Evolutionary conservation across 2,113 vertebrate genomes (phyloP).

Genomic region (Oryzias woworae): DNA sequence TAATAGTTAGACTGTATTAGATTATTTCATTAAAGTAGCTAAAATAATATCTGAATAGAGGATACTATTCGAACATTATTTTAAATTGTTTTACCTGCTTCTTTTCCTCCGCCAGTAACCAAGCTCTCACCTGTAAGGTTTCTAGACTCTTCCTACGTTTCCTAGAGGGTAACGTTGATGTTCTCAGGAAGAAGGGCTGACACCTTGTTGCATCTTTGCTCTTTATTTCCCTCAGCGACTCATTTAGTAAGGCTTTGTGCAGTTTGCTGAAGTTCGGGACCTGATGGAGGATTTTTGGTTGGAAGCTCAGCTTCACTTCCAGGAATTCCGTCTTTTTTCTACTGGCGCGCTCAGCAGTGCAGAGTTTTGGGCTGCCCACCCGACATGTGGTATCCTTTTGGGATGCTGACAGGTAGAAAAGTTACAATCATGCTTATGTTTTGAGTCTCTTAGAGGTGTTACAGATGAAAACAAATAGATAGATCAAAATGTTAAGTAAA

Average conservation of each 20-base stretch:
- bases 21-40: too few relatives aligned
- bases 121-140: constrained; percentile 51
- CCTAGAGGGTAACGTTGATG: constrained; percentile 73
- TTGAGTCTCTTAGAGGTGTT: not conserved
- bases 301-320: constrained; percentile 84
- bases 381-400: constrained; percentile 52
- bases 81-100: not conserved
- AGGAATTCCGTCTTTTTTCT: constrained; percentile 83
- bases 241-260: constrained; percentile 84
- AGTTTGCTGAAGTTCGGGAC: constrained; percentile 87
- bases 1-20: too few relatives aligned
- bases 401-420: not conserved
- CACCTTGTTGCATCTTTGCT: constrained; percentile 78
- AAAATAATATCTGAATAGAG: too few relatives aligned
- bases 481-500: not conserved
- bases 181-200: constrained; percentile 88
- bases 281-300: constrained; percentile 80
- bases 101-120: not conserved
- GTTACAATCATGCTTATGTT: not conserved
- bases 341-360: constrained; percentile 76
- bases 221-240: constrained; percentile 71
- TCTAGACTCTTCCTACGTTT: constrained; percentile 52
- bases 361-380: constrained; percentile 52
- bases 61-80: too few relatives aligned
- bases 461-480: not conserved